A percentile compares a stretch with the other conserved stretches of the same genome.
These are phyloP conservation scores for Mesocricetus auratus DNA, from an alignment of 2,113 vertebrate genomes.

Conservation along the genomic window DNA sequence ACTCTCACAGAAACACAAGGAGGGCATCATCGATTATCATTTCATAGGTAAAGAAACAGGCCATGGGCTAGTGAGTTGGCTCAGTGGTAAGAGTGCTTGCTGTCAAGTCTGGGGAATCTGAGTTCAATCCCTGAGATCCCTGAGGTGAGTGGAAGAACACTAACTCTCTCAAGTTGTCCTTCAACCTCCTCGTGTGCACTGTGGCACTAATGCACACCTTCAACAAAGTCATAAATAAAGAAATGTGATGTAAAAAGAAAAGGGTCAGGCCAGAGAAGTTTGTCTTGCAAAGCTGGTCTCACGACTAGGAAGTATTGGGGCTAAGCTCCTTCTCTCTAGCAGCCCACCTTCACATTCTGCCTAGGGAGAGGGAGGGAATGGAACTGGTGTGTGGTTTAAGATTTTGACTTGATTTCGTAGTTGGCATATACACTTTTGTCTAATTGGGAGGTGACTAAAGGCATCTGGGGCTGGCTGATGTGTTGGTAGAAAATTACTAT, in stretches of 20 bases:
- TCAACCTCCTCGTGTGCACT: neutral
- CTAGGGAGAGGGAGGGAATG: neutral
- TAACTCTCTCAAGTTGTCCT: neutral
- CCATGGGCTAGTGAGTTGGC: neutral
- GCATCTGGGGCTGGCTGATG: slow-evolving; percentile 72
- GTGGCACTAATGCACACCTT: neutral
- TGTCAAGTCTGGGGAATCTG: neutral
- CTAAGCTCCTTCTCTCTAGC: neutral
- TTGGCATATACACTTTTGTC: slow-evolving; percentile 66
- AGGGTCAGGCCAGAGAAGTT: neutral
- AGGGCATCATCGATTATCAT: neutral
- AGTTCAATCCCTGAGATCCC: neutral
- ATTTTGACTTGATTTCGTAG: slow-evolving; percentile 72
- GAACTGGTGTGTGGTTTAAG: slow-evolving; percentile 34
- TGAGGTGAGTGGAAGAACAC: neutral
- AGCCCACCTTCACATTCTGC: neutral
- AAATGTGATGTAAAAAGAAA: neutral
- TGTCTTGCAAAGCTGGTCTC: neutral
- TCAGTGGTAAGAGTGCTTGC: neutral
- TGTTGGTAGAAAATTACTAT: slow-evolving; percentile 81
- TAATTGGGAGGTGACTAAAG: slow-evolving; percentile 77
- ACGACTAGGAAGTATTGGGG: neutral
- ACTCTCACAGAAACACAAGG: neutral
- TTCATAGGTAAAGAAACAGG: slow-evolving; percentile 8
- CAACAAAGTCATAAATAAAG: neutral